Evolutionary conservation across 2,888 invertebrate genomes (phyloP).

Genomic region (Arge pagana): DNA sequence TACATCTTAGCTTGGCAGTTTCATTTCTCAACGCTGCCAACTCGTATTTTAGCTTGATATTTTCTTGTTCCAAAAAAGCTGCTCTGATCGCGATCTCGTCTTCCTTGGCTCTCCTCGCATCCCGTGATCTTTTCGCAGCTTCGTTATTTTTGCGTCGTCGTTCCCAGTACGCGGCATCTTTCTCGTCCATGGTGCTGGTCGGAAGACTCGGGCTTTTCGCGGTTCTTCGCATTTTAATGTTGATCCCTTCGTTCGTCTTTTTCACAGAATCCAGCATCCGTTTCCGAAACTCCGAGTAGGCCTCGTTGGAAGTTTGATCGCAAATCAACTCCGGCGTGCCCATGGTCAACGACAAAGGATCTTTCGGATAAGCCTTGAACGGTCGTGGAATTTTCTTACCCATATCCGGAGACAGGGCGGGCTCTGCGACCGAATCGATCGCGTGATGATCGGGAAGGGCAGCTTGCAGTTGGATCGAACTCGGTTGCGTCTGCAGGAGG

Average conservation of each 20-base stretch:
- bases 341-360: slow-evolving; percentile 66
- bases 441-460: slow-evolving; percentile 24
- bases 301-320: slow-evolving; percentile 67
- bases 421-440: background rate
- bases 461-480: slow-evolving; percentile 24
- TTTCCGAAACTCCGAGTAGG: slow-evolving; percentile 73
- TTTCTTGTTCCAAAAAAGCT: slow-evolving; percentile 85
- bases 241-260: slow-evolving; percentile 67
- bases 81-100: slow-evolving; percentile 90
- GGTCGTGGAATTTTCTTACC: slow-evolving; percentile 63
- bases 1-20: slow-evolving; percentile 63
- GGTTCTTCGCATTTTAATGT: slow-evolving; percentile 71
- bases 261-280: slow-evolving; percentile 71
- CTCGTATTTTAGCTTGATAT: slow-evolving; percentile 75
- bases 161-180: slow-evolving; percentile 87
- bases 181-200: slow-evolving; percentile 48
- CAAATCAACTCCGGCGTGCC: slow-evolving; percentile 60
- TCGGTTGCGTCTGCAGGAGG: background rate
- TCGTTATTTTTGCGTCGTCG: slow-evolving; percentile 90
- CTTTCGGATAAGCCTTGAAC: slow-evolving; percentile 75
- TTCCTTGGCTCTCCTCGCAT: slow-evolving; percentile 86
- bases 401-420: slow-evolving; percentile 34
- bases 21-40: slow-evolving; percentile 70
- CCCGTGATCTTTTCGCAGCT: slow-evolving; percentile 92
- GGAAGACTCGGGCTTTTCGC: slow-evolving; percentile 35